A percentile compares a stretch with the other conserved stretches of the same genome.
Conservation (phyloP, 2,113 vertebrate species). For the Ranitomeya variabilis region DNA sequence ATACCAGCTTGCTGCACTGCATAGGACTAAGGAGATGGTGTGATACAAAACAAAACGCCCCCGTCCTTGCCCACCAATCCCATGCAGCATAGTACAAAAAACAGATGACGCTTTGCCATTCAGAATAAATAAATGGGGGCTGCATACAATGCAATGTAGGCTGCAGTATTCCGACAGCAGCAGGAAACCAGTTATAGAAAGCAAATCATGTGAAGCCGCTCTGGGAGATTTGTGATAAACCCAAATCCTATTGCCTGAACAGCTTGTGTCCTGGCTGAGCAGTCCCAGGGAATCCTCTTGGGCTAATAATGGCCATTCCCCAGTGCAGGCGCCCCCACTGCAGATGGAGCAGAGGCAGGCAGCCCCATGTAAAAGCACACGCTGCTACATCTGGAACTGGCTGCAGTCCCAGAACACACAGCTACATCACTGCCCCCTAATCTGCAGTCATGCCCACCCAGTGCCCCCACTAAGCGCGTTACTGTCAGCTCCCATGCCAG, state of each 20-base stretch:
- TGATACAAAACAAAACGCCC: constrained; percentile 39
- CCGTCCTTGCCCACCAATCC: constrained; percentile 22
- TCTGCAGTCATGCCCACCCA: constrained; percentile 40
- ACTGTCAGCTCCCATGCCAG: background rate
- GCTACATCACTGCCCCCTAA: constrained; percentile 10
- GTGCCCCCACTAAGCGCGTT: background rate
- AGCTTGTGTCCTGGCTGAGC: constrained; percentile 40
- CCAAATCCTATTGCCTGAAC: constrained; percentile 51
- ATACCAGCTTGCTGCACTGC: background rate
- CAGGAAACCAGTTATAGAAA: background rate
- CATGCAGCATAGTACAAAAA: constrained; percentile 28
- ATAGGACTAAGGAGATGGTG: constrained; percentile 27
- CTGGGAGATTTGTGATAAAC: constrained; percentile 7
- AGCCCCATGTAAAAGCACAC: background rate
- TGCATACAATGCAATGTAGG: background rate
- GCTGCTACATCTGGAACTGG: no score
- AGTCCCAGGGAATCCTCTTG: constrained; percentile 40
- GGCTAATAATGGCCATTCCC: constrained; percentile 43
- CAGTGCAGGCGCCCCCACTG: background rate
- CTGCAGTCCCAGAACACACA: background rate
- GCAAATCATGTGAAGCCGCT: background rate
- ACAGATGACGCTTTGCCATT: constrained; percentile 29
- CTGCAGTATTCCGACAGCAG: background rate
- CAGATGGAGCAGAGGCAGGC: background rate
- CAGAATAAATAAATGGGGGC: background rate